Conservation (phyloP, 2,888 invertebrate species). For the Oscheius sp. region DNA sequence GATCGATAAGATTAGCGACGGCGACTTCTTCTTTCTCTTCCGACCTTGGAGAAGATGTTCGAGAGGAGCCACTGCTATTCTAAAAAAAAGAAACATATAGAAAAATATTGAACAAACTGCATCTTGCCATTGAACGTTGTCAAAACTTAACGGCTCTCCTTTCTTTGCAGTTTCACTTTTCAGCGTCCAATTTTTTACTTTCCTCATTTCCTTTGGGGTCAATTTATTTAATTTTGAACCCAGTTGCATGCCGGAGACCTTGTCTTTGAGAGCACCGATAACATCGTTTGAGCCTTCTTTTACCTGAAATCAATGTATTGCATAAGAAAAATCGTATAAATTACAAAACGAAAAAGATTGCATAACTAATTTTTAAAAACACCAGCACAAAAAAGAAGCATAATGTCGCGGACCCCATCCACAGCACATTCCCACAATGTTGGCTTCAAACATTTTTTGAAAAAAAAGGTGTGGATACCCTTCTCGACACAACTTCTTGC, state of each 20-base stretch:
- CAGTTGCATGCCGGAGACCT: slow-evolving; percentile 46
- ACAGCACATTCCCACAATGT: no score
- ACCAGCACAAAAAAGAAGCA: no score
- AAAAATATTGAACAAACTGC: slow-evolving; percentile 7
- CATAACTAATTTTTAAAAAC: no score
- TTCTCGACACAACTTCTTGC: no score
- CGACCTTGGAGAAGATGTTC: slow-evolving; percentile 2
- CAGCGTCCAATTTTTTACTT: slow-evolving; percentile 25
- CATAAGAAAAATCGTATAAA: no score
- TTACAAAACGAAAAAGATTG: no score
- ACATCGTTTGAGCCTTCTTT: slow-evolving; percentile 47
- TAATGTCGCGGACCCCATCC: no score
- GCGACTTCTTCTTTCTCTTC: not conserved
- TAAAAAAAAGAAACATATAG: slow-evolving; percentile 19
- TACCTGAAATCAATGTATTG: no score
- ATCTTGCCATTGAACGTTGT: slow-evolving; percentile 51
- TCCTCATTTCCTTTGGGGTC: slow-evolving; percentile 42
- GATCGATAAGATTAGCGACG: slow-evolving; percentile 28
- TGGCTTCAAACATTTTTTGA: no score
- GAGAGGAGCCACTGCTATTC: slow-evolving; percentile 14
- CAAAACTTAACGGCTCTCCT: slow-evolving; percentile 48
- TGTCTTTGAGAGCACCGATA: slow-evolving; percentile 45
- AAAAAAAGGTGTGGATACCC: no score
- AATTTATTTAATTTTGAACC: slow-evolving; percentile 39
- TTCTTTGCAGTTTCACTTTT: slow-evolving; percentile 18